These are phyloP conservation scores for Muscicapa adusta DNA, from an alignment of 2,113 vertebrate genomes.

Conservation along the genomic window DNA sequence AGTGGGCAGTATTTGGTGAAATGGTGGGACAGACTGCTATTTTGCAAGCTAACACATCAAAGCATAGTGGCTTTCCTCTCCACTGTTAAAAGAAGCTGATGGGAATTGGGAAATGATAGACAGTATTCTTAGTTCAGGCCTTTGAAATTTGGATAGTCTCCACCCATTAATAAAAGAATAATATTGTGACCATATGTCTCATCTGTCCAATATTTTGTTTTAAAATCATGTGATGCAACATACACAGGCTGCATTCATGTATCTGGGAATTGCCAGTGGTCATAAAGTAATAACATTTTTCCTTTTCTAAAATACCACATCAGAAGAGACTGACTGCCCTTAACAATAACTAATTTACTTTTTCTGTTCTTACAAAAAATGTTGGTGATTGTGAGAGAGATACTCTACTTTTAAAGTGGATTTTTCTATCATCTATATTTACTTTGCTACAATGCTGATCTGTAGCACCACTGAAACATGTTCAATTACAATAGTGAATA, in stretches of 20 bases:
- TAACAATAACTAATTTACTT: background rate
- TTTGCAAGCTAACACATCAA: conserved; percentile 2
- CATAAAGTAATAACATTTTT: background rate
- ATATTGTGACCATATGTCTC: conserved; percentile 43
- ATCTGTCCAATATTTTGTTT: conserved; percentile 18
- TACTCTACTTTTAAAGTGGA: background rate
- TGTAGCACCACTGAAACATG: background rate
- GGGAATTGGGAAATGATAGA: background rate
- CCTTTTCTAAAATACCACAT: background rate
- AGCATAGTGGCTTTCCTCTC: background rate
- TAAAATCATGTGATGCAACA: background rate
- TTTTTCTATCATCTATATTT: background rate
- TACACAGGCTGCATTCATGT: background rate
- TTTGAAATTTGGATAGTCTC: conserved; percentile 30
- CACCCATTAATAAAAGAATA: conserved; percentile 28
- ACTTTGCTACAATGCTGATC: background rate
- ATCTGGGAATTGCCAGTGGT: background rate
- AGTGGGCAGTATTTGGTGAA: background rate
- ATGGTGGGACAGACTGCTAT: background rate
- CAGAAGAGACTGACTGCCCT: background rate
- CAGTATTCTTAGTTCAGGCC: conserved; percentile 7
- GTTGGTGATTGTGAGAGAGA: background rate
- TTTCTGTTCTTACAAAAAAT: background rate
- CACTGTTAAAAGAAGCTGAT: background rate
- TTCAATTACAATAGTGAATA: background rate